phyloP scores from a whole-genome alignment of 2,797 vertebrate species.

The Percopsis omiscomaycus region DNA sequence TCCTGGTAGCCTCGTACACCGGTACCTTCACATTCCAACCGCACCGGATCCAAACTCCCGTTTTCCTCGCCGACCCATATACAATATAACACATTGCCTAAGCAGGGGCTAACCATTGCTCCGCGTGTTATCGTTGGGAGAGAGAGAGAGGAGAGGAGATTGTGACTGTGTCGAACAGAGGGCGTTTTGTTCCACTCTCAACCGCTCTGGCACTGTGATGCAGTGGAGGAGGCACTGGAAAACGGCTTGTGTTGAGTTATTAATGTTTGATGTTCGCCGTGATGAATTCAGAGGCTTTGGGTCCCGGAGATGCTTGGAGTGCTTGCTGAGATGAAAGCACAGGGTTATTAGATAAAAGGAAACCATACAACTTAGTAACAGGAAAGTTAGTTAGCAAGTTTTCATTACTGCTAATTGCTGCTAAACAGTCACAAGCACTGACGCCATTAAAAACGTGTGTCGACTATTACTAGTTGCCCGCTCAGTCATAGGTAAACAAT shows the following conservation, averaged over 20 bases:
- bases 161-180: conserved; percentile 41
- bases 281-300: conserved; percentile 1
- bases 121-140: conserved; percentile 57
- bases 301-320: neutral
- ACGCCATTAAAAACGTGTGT: too few relatives aligned
- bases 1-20: neutral
- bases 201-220: neutral
- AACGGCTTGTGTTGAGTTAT: neutral
- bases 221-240: neutral
- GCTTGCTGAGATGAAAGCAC: neutral
- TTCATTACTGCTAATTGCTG: too few relatives aligned
- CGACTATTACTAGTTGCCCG: too few relatives aligned
- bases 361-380: too few relatives aligned
- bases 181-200: conserved; percentile 42
- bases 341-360: neutral
- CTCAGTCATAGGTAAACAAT: too few relatives aligned
- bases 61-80: conserved; percentile 48
- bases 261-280: neutral
- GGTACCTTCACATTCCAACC: conserved; percentile 33
- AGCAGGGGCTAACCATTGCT: conserved; percentile 56
- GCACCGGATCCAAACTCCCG: conserved; percentile 59
- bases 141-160: conserved; percentile 42
- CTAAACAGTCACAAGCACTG: too few relatives aligned
- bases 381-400: too few relatives aligned
- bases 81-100: conserved; percentile 56